Percentiles rank a stretch among this genome's conserved stretches.
phyloP scores from a whole-genome alignment of 2,797 vertebrate genomes.

The Decapterus maruadsi region DNA sequence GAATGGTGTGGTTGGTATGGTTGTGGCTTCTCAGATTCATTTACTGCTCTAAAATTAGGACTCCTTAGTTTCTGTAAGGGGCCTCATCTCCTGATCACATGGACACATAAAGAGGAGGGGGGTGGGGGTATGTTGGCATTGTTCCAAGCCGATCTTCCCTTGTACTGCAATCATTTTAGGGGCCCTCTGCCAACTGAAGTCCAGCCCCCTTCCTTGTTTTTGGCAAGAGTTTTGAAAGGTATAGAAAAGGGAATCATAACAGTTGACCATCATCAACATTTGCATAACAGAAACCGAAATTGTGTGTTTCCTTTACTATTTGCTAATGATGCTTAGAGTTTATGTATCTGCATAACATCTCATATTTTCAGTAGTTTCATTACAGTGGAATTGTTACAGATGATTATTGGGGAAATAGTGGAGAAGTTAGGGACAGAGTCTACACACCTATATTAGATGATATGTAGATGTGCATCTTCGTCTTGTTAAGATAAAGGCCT shows the following conservation, averaged over 20 bases:
- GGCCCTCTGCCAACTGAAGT: slow-evolving; percentile 42
- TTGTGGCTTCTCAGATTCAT: slow-evolving; percentile 17
- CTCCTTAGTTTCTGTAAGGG: slow-evolving; percentile 20
- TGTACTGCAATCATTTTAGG: slow-evolving; percentile 36
- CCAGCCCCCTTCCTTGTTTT: slow-evolving; percentile 2
- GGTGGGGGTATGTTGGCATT: slow-evolving; percentile 22
- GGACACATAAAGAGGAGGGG: not conserved
- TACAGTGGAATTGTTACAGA: not conserved
- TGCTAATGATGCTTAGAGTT: not conserved
- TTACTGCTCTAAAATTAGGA: slow-evolving; percentile 29
- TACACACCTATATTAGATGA: not conserved
- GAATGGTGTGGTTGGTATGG: not conserved
- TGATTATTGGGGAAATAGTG: not conserved
- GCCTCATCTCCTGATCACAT: slow-evolving; percentile 26
- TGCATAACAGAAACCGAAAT: slow-evolving; percentile 9
- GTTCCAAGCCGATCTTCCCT: slow-evolving; percentile 11
- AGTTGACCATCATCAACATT: not conserved
- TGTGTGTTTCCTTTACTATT: not conserved
- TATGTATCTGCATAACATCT: not conserved
- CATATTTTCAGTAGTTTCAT: not conserved
- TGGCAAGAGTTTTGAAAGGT: not conserved
- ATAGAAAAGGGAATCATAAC: not conserved
- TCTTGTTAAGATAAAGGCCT: too few species aligned
- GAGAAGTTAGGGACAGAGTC: not conserved
- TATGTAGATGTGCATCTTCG: too few species aligned